These are phyloP conservation scores for Lontra canadensis DNA, from an alignment of 2,113 vertebrate species.

Conservation along the genomic window DNA sequence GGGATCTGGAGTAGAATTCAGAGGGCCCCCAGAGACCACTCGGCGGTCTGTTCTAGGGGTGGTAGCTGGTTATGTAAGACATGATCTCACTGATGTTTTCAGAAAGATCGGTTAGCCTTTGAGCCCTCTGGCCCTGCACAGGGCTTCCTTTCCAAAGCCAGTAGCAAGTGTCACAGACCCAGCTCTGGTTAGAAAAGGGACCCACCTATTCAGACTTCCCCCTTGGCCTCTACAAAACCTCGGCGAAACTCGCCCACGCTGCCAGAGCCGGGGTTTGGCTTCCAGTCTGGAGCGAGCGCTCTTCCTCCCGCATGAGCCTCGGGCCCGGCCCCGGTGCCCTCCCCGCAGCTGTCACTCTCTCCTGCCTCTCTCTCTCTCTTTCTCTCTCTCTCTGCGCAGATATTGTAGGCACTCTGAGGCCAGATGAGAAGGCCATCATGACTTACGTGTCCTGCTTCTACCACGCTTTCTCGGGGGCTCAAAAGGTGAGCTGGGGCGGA, in stretches of 20 bases:
- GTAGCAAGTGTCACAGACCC: fast-evolving
- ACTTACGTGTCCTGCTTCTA: constrained; percentile 99
- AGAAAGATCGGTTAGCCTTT: background rate
- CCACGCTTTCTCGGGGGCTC: constrained; percentile 98
- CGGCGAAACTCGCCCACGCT: fast-evolving
- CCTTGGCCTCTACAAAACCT: too few relatives aligned
- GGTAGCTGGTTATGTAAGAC: background rate
- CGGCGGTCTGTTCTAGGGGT: background rate
- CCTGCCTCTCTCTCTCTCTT: constrained; percentile 74
- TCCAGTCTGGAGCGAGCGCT: constrained; percentile 71
- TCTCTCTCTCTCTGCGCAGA: constrained; percentile 87
- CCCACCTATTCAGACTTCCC: fast-evolving
- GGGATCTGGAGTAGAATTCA: background rate
- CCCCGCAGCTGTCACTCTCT: constrained; percentile 71
- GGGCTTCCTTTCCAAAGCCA: background rate
- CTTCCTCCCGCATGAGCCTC: constrained; percentile 73
- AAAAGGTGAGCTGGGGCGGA: constrained; percentile 91
- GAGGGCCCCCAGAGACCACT: background rate
- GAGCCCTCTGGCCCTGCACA: background rate
- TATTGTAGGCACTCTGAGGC: constrained; percentile 97
- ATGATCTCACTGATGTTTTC: background rate
- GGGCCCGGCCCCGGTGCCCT: background rate
- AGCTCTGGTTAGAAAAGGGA: background rate
- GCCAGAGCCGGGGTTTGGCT: constrained; percentile 64
- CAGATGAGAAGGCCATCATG: constrained; percentile 99